Evolutionary conservation across 2,113 vertebrate genomes (phyloP), one percentile per base, ranked within the genome.

Genomic region (Anhinga anhinga): DNA sequence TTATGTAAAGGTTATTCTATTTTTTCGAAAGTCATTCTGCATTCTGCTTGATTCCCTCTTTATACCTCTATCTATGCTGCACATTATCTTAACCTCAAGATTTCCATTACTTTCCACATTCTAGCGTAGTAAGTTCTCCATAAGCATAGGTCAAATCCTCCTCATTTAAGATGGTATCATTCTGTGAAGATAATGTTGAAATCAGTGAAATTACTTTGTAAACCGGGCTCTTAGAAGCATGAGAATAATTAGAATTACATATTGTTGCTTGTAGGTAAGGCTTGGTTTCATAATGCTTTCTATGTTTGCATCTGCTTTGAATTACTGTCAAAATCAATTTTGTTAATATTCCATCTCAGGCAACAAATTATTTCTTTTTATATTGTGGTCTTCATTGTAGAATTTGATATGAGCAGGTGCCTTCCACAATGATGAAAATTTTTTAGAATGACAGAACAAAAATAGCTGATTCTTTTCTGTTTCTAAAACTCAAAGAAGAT

Each of bases 1-100:
- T 86, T 92, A 45, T 90, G 79, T 62, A 95, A 94, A 96, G 74
- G 66, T 91, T 95, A 86, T 86, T 81, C 38, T 90, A 55, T 83
- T 82, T 86, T 62, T 86, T 82, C 49, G 88, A 67, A 90, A 91
- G 47, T 63, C 34, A 42, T 81, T 90, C 62, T 63, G 69, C 49
- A 73, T 94, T 86, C 78, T 83, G 29, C 32, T 90, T 14, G 0
- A 44, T 76, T 85, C 42, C 45, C 8, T 82, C 25, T 67, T 86
- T 55, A 52, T 61, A 45, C 38, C 45, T 27, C 32, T 59, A 10
- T 70, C 15, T 70, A 13, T 77, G n/a, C 50, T 71, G 65, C 26
- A 62, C 21, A 80, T 77, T 18, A 61, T 63, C 71, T 86, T 85
- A 90, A 90, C 38, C 49, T 88, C 36, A 88, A 52, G 34, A 65